Conservation (phyloP, 2,113 vertebrate genomes). For the Vireo altiloquus region DNA sequence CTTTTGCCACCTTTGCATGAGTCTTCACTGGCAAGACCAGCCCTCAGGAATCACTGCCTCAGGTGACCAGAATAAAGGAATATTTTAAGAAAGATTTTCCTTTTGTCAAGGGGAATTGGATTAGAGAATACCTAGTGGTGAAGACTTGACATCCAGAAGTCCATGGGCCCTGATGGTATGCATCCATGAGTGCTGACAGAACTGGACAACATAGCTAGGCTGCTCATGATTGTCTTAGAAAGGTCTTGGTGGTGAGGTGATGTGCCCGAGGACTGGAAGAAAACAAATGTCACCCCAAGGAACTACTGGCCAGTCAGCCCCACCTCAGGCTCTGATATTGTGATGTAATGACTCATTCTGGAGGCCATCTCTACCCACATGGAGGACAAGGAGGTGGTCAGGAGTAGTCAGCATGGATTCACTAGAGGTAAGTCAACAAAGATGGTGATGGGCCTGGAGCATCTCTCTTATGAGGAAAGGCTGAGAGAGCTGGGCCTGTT, state of each 20-base stretch:
- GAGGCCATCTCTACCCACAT: fast-evolving
- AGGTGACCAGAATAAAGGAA: no score
- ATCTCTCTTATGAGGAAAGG: not conserved
- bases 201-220: not conserved
- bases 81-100: not conserved
- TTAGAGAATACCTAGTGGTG: not conserved
- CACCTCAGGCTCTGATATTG: no score
- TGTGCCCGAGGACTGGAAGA: not conserved
- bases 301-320: not conserved
- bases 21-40: not conserved
- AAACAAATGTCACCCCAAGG: not conserved
- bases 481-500: not conserved
- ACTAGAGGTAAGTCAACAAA: not conserved
- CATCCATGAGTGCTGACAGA: not conserved
- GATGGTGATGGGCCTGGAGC: no score
- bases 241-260: not conserved
- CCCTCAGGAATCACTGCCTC: not conserved
- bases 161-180: not conserved
- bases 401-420: not conserved
- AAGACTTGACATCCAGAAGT: not conserved
- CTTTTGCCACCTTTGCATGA: not conserved
- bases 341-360: not conserved
- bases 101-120: not conserved
- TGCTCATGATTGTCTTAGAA: not conserved
- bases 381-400: not conserved